Conservation (phyloP, 2,797 vertebrate genomes). For the Lutjanus campechanus region DNA sequence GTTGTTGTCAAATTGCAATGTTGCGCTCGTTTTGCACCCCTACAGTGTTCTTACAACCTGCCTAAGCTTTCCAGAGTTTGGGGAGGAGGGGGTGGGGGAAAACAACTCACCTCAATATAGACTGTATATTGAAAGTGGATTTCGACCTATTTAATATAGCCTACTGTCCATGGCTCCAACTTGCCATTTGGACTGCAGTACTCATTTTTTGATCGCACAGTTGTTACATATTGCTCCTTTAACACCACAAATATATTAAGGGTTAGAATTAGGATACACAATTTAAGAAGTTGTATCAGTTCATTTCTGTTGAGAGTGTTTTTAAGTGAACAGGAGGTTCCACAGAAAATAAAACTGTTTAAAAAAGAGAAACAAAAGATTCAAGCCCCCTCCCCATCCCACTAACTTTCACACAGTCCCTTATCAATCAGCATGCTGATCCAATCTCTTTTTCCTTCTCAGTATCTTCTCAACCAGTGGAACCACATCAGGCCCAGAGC, state of each 20-base stretch:
- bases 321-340: no score
- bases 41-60: no score
- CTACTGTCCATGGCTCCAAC: no score
- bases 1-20: no score
- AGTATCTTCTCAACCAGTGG: constrained; percentile 51
- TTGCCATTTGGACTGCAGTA: no score
- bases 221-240: not conserved
- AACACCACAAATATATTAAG: not conserved
- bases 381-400: not conserved
- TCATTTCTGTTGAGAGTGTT: not conserved
- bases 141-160: no score
- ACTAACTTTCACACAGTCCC: not conserved
- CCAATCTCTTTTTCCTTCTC: not conserved
- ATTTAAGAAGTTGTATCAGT: not conserved
- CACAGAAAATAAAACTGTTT: not conserved
- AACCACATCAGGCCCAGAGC: constrained; percentile 40
- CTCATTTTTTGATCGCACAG: no score
- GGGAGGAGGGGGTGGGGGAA: no score
- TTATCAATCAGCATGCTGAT: constrained; percentile 9
- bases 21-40: no score
- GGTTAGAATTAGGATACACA: not conserved
- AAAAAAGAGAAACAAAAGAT: not conserved
- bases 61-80: no score
- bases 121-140: no score
- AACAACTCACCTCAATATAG: no score